A percentile compares a stretch with the other conserved stretches of the same genome.
Conservation (phyloP, 2,113 vertebrate genomes). For the Oreochromis spilurus region DNA sequence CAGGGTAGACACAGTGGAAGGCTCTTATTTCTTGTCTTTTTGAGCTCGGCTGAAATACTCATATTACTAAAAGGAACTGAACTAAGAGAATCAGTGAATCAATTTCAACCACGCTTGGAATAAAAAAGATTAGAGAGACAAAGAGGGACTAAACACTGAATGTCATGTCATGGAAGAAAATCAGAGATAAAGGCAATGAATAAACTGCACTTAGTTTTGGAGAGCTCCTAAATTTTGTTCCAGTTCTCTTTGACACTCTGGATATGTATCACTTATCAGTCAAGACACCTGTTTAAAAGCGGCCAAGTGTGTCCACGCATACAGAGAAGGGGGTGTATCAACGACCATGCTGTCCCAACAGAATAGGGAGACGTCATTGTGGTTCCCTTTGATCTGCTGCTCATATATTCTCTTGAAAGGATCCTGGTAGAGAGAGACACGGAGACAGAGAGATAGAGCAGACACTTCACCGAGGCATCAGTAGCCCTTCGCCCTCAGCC, state of each 20-base stretch:
- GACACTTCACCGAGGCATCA: slow-evolving; percentile 72
- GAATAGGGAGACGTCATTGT: slow-evolving; percentile 67
- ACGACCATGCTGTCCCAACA: slow-evolving; percentile 47
- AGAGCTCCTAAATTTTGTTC: not conserved
- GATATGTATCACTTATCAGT: slow-evolving; percentile 49
- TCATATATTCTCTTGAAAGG: slow-evolving; percentile 73
- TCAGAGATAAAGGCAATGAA: slow-evolving; percentile 15
- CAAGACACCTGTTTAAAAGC: slow-evolving; percentile 63
- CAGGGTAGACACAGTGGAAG: not conserved
- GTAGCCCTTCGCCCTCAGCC: slow-evolving; percentile 61
- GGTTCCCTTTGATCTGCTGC: slow-evolving; percentile 72
- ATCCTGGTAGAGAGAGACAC: slow-evolving; percentile 27
- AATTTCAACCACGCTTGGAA: not conserved
- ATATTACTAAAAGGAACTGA: not conserved
- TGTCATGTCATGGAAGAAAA: not conserved
- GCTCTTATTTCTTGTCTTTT: not conserved
- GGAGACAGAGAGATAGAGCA: slow-evolving; percentile 27
- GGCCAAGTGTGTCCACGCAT: slow-evolving; percentile 1
- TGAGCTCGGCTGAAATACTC: not conserved
- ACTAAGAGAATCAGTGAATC: not conserved
- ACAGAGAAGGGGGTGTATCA: slow-evolving; percentile 16
- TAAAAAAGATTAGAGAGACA: not conserved
- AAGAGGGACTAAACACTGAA: not conserved
- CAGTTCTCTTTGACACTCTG: slow-evolving; percentile 1
- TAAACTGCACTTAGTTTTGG: not conserved